These are phyloP conservation scores for Chaetophractus vellerosus DNA, from an alignment of 2,797 vertebrate species.

Conservation along the genomic window DNA sequence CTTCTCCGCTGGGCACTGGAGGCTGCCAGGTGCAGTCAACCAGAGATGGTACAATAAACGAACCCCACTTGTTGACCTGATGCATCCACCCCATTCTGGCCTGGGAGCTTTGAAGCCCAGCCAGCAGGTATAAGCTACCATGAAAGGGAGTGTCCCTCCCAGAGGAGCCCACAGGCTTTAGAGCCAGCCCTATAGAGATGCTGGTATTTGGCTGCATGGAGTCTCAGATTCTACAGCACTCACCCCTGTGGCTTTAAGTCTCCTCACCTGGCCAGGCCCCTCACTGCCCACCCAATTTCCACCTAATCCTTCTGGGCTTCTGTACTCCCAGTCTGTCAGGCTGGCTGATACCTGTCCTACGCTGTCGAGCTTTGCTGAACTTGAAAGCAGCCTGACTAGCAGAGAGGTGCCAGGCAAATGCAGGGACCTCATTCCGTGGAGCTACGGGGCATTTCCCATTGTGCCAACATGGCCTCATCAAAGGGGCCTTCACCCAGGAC, in stretches of 20 bases:
- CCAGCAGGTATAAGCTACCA: not conserved
- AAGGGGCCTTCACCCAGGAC: not conserved
- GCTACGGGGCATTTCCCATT: not conserved
- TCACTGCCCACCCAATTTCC: not conserved
- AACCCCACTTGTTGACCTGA: not conserved
- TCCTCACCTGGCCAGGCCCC: no score
- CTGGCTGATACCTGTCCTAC: not conserved
- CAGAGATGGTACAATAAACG: not conserved
- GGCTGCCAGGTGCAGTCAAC: not conserved
- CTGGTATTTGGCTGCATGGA: not conserved
- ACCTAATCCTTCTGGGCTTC: no score
- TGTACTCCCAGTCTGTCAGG: accelerated
- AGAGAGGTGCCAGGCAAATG: not conserved
- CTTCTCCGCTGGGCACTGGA: not conserved
- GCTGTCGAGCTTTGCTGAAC: not conserved
- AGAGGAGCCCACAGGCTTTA: not conserved
- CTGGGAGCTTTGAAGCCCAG: not conserved
- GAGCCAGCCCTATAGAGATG: not conserved
- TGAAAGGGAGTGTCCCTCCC: not conserved
- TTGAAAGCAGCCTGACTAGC: not conserved
- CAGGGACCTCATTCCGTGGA: not conserved
- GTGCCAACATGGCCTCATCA: not conserved
- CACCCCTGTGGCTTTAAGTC: not conserved
- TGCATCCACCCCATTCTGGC: not conserved
- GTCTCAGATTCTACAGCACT: not conserved